These are phyloP conservation scores for Meiosimyza platycephala DNA, from an alignment of 2,888 invertebrate genomes.

Conservation along the genomic window DNA sequence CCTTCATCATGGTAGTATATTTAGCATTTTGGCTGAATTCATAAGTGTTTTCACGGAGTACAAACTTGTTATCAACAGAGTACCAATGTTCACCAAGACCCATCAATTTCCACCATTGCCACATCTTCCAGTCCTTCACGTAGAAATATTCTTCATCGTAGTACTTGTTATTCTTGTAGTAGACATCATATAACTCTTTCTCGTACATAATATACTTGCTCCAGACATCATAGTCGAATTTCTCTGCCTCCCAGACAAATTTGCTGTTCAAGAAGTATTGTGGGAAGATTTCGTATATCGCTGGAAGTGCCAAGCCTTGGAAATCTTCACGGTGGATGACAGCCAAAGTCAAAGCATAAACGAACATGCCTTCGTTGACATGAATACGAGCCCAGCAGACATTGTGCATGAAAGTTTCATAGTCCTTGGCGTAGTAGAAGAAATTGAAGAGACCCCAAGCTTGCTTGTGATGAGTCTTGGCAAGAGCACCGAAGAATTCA, in stretches of 20 bases:
- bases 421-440: conserved; percentile 76
- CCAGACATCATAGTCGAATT: conserved; percentile 48
- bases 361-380: conserved; percentile 72
- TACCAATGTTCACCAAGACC: conserved; percentile 58
- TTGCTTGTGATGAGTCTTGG: conserved; percentile 59
- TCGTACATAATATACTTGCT: conserved; percentile 49
- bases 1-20: conserved; percentile 52
- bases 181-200: conserved; percentile 62
- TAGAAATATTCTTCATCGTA: conserved; percentile 53
- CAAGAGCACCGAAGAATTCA: conserved; percentile 41
- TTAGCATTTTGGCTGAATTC: conserved; percentile 53
- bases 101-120: conserved; percentile 63
- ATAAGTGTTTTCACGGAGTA: conserved; percentile 57
- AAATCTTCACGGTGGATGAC: conserved; percentile 72
- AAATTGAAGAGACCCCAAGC: conserved; percentile 73
- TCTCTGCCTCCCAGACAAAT: conserved; percentile 64
- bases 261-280: conserved; percentile 73
- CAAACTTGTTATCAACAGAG: conserved; percentile 49
- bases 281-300: conserved; percentile 74
- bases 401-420: conserved; percentile 75
- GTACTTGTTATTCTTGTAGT: conserved; percentile 50
- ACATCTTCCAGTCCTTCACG: conserved; percentile 60
- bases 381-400: conserved; percentile 74
- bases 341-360: conserved; percentile 72
- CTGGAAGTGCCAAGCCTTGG: conserved; percentile 71